phyloP scores from a whole-genome alignment of 2,113 vertebrate genomes.

The Microcebus tavaratra region DNA sequence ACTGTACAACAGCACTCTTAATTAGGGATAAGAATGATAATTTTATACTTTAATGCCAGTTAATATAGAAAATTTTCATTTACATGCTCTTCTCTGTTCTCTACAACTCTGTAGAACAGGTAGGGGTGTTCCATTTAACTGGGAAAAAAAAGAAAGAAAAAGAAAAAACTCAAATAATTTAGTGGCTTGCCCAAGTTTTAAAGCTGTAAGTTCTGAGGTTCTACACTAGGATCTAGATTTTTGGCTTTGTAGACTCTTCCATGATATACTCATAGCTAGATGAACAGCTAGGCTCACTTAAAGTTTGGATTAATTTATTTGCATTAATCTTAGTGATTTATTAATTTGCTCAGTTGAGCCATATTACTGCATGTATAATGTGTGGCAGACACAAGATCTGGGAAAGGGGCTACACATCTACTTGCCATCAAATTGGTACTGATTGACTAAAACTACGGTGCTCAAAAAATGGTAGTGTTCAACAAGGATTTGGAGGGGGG shows the following conservation, averaged over 20 bases:
- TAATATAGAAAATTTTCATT: not conserved
- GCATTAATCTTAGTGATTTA: not conserved
- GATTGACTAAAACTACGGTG: too few relatives aligned
- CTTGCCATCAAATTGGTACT: too few relatives aligned
- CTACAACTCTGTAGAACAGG: not conserved
- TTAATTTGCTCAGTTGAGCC: not conserved
- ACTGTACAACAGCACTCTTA: not conserved
- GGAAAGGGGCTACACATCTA: too few relatives aligned
- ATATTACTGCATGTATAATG: not conserved
- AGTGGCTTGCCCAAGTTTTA: not conserved
- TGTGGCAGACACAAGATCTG: not conserved
- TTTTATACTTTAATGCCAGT: not conserved
- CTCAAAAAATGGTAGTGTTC: too few relatives aligned
- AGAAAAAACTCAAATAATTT: not conserved
- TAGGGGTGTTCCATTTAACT: not conserved
- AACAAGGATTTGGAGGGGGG: too few relatives aligned
- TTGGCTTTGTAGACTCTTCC: not conserved
- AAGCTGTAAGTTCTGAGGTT: not conserved
- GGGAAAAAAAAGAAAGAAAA: not conserved
- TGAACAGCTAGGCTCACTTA: not conserved
- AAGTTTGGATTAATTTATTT: constrained; percentile 16
- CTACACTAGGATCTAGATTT: not conserved
- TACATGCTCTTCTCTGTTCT: not conserved
- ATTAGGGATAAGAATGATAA: not conserved
- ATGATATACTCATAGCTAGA: not conserved